Percentiles rank a stretch among this genome's conserved stretches.
Conservation (phyloP, 2,113 vertebrate genomes). For the Melanerpes formicivorus region DNA sequence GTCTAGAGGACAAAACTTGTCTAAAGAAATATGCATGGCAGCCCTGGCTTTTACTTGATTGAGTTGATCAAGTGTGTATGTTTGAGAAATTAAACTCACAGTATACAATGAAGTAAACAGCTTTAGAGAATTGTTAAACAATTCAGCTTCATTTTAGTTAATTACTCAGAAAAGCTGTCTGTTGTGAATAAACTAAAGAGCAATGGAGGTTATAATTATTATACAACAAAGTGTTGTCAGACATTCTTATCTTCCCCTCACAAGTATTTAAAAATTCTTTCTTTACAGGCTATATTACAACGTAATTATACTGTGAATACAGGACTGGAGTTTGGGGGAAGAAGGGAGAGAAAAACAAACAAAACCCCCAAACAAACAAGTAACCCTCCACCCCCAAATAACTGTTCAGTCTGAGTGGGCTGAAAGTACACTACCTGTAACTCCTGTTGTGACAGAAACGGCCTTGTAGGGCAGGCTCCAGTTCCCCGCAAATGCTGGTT, state of each 20-base stretch:
- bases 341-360: too few species aligned
- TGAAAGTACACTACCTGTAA: not conserved
- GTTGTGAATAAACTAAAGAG: constrained; percentile 22
- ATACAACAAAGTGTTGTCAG: not conserved
- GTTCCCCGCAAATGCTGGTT: not conserved
- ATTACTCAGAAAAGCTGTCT: constrained; percentile 23
- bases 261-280: not conserved
- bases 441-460: not conserved
- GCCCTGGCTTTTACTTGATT: not conserved
- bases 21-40: not conserved
- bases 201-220: constrained; percentile 14
- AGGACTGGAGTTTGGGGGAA: not conserved
- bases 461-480: not conserved
- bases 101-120: constrained; percentile 8
- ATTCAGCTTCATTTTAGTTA: constrained; percentile 1
- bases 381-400: not conserved
- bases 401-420: not conserved
- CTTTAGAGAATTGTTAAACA: constrained; percentile 46
- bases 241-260: not conserved
- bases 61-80: not conserved
- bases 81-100: constrained; percentile 14
- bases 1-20: not conserved
- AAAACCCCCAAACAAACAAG: not conserved
- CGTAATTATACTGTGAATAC: not conserved
- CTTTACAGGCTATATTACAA: not conserved